Percentiles rank a stretch among this genome's conserved stretches.
These are phyloP conservation scores for Neomicropteryx cornuta DNA, from an alignment of 1,140 invertebrate genomes.

Conservation along the genomic window DNA sequence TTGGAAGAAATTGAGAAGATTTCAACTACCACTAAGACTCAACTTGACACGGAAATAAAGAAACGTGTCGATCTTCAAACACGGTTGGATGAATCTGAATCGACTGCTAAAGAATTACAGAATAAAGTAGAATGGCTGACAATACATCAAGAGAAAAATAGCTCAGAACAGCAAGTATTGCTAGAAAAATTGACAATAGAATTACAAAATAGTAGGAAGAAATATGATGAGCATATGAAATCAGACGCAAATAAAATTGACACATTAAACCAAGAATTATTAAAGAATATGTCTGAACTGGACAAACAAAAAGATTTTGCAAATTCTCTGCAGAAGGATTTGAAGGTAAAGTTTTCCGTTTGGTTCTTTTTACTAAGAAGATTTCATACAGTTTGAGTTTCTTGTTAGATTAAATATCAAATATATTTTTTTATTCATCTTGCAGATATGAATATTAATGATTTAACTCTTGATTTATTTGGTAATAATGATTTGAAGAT, in stretches of 20 bases:
- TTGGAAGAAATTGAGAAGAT: slow-evolving; percentile 30
- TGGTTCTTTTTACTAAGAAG: no score
- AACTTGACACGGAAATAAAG: slow-evolving; percentile 33
- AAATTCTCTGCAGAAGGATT: slow-evolving; percentile 26
- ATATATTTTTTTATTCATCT: slow-evolving; percentile 4
- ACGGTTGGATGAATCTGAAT: slow-evolving; percentile 28
- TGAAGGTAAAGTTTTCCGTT: slow-evolving; percentile 30
- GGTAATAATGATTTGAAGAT: no score
- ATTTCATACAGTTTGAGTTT: not conserved
- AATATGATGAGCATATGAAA: slow-evolving; percentile 18
- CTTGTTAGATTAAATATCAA: not conserved
- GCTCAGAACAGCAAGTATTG: slow-evolving; percentile 26
- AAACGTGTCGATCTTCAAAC: slow-evolving; percentile 32
- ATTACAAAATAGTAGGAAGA: slow-evolving; percentile 27
- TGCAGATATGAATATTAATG: slow-evolving; percentile 1
- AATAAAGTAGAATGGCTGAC: slow-evolving; percentile 30
- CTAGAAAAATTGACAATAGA: slow-evolving; percentile 32
- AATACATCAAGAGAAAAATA: slow-evolving; percentile 25
- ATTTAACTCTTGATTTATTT: no score
- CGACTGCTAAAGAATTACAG: slow-evolving; percentile 26
- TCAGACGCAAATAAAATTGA: slow-evolving; percentile 25
- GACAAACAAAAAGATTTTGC: slow-evolving; percentile 29
- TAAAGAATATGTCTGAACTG: slow-evolving; percentile 28
- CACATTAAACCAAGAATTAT: slow-evolving; percentile 27
- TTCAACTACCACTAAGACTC: slow-evolving; percentile 34